phyloP scores from a whole-genome alignment of 2,888 invertebrate genomes.

The Eupeodes luniger region DNA sequence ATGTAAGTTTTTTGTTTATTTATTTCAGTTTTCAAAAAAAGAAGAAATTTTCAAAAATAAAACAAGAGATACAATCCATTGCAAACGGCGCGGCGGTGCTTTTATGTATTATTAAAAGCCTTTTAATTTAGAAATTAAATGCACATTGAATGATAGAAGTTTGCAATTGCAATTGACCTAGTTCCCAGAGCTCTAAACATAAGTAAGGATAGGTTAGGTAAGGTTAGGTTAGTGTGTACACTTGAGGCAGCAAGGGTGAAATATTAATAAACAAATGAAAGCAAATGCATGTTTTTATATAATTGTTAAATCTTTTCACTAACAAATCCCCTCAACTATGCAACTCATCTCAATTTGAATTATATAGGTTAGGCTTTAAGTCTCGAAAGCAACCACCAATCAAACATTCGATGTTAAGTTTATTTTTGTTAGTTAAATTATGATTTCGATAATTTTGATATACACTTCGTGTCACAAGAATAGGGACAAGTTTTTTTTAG shows the following conservation, averaged over 20 bases:
- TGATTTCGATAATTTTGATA: background rate
- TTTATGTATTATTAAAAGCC: constrained; percentile 19
- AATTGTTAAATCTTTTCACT: constrained; percentile 1
- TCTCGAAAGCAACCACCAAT: background rate
- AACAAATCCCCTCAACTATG: background rate
- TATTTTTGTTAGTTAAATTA: background rate
- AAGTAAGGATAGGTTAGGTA: background rate
- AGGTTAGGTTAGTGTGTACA: background rate
- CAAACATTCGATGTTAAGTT: background rate
- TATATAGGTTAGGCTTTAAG: background rate
- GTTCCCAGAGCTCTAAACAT: background rate
- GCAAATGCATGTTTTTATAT: constrained; percentile 26
- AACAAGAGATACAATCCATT: constrained; percentile 6
- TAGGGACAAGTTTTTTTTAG: too few species aligned
- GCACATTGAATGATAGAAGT: constrained; percentile 15
- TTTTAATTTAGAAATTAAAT: constrained; percentile 21
- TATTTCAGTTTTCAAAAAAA: background rate
- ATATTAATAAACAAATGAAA: constrained; percentile 4
- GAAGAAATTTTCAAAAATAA: background rate
- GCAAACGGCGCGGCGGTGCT: background rate
- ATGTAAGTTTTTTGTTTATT: constrained; percentile 11
- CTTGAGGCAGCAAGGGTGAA: background rate
- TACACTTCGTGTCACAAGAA: too few species aligned
- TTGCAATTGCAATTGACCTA: constrained; percentile 20
- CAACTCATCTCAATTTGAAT: background rate